phyloP scores from a whole-genome alignment of 1,140 invertebrate species.

The Diorhabda sublineata region DNA sequence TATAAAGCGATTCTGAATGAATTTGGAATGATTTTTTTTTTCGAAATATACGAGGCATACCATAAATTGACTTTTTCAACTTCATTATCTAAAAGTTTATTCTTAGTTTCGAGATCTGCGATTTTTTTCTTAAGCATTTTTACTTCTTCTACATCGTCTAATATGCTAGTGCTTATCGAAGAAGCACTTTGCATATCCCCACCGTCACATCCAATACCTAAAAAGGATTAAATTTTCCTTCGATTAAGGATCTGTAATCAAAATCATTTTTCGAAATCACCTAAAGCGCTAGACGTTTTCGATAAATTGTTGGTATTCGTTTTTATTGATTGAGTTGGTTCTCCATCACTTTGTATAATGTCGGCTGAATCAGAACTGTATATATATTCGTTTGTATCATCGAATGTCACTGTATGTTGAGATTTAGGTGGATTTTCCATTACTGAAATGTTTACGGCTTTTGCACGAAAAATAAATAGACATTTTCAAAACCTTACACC shows the following conservation, averaged over 20 bases:
- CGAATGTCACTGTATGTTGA: neutral
- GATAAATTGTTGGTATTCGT: neutral
- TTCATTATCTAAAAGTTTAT: conserved; percentile 23
- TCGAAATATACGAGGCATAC: conserved; percentile 15
- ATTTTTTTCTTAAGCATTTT: conserved; percentile 14
- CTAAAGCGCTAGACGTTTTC: neutral
- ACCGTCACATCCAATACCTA: conserved; percentile 1
- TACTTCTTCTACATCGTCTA: conserved; percentile 21
- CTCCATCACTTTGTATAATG: neutral
- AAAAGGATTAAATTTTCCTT: neutral
- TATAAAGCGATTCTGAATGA: neutral
- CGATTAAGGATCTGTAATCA: too few relatives aligned
- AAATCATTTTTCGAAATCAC: neutral
- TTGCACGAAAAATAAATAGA: neutral
- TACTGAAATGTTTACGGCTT: neutral
- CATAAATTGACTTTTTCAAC: conserved; percentile 23
- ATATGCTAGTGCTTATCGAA: conserved; percentile 23
- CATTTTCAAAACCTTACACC: neutral
- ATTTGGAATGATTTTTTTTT: neutral
- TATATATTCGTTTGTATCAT: neutral
- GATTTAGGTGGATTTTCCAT: neutral
- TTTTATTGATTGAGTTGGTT: neutral
- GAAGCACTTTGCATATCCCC: conserved; percentile 23
- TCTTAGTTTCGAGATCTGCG: conserved; percentile 16
- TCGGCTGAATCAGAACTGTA: neutral